Percentiles rank a stretch among this genome's conserved stretches.
phyloP scores from a whole-genome alignment of 1,140 invertebrate species.

The Scaptomyza hsui region DNA sequence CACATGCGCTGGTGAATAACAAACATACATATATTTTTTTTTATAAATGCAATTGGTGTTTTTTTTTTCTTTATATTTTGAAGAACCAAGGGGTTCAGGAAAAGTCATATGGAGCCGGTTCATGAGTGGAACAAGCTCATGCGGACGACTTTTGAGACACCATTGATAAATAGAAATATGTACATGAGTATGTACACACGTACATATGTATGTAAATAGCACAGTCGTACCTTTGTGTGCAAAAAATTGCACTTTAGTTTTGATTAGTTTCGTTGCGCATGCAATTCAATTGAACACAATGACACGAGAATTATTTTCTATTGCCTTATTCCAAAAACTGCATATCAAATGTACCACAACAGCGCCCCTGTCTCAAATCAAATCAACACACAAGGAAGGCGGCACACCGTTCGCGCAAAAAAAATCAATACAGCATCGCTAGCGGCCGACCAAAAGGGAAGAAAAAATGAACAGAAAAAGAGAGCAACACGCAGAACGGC shows the following conservation, averaged over 20 bases:
- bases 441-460: constrained; percentile 55
- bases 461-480: constrained; percentile 45
- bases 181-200: neutral
- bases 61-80: neutral
- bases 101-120: constrained; percentile 2
- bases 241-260: constrained; percentile 36
- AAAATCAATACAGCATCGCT: constrained; percentile 80
- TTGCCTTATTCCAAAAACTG: constrained; percentile 37
- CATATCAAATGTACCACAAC: constrained; percentile 44
- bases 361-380: constrained; percentile 32
- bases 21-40: neutral
- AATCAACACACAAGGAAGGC: constrained; percentile 10
- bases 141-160: neutral
- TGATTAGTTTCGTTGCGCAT: constrained; percentile 35
- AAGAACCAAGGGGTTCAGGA: neutral
- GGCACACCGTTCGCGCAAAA: constrained; percentile 35
- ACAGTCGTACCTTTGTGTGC: constrained; percentile 17
- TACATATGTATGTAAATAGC: neutral
- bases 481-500: constrained; percentile 42
- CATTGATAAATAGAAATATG: neutral
- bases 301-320: constrained; percentile 14
- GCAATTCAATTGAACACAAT: constrained; percentile 5
- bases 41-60: neutral
- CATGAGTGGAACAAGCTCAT: neutral
- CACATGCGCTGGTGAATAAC: neutral